These are phyloP conservation scores for Heteractis magnifica DNA, from an alignment of 92 coral and sea anemone species.

Conservation along the genomic window DNA sequence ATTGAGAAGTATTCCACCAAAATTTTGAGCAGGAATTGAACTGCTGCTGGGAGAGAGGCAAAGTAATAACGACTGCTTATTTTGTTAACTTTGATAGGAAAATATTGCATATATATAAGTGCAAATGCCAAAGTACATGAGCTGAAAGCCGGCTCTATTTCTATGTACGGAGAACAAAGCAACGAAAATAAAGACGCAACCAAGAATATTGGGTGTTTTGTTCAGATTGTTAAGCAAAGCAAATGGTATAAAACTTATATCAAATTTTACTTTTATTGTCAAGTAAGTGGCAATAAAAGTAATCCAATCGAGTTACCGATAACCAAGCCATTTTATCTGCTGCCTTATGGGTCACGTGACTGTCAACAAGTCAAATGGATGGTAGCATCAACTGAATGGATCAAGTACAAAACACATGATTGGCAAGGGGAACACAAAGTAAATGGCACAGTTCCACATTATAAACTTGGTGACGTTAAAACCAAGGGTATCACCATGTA, in stretches of 20 bases:
- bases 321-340: constrained; percentile 53
- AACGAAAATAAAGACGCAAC: no score
- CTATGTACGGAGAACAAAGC: not conserved
- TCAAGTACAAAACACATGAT: constrained; percentile 4
- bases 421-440: not conserved
- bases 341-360: constrained; percentile 54
- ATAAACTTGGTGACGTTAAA: not conserved
- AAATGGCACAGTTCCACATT: not conserved
- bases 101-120: not conserved
- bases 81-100: not conserved
- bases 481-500: not conserved
- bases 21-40: no score
- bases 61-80: not conserved
- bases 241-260: not conserved
- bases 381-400: constrained; percentile 57
- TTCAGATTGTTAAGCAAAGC: no score
- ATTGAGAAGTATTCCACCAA: no score
- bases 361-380: constrained; percentile 72
- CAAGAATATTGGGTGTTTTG: no score
- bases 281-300: not conserved
- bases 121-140: no score
- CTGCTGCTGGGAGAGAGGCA: no score
- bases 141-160: no score
- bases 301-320: constrained; percentile 45
- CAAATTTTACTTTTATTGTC: not conserved